Conservation (phyloP, 1,140 invertebrate species). For the Drosophila pallidifrons region DNA sequence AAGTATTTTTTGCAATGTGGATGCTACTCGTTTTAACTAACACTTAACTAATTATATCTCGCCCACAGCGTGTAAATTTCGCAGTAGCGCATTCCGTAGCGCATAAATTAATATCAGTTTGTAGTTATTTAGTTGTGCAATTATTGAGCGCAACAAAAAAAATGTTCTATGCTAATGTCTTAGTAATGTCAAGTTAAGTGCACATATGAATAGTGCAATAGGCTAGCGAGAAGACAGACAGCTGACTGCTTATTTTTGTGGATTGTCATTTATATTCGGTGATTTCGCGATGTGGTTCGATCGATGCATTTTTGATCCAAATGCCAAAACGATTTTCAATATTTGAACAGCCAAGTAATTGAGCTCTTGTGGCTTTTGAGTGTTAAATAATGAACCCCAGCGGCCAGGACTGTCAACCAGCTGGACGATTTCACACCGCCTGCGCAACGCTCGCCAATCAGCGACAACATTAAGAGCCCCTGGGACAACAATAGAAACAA, state of each 20-base stretch:
- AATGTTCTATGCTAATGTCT: not conserved
- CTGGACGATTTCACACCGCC: conserved; percentile 35
- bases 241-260: conserved; percentile 6
- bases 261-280: conserved; percentile 1
- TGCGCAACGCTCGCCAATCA: conserved; percentile 6
- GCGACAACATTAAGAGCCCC: not conserved
- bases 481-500: not conserved
- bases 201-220: conserved; percentile 31
- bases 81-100: conserved; percentile 14
- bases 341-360: conserved; percentile 34
- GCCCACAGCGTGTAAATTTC: conserved; percentile 24
- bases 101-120: conserved; percentile 30
- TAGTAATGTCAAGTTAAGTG: conserved; percentile 7
- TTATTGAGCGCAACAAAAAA: not conserved
- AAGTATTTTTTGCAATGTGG: not conserved
- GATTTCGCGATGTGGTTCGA: not conserved
- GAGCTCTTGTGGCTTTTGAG: not conserved
- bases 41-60: not conserved
- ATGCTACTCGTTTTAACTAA: not conserved
- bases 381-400: conserved; percentile 35
- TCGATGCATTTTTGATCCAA: conserved; percentile 42
- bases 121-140: conserved; percentile 6
- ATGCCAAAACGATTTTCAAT: conserved; percentile 36
- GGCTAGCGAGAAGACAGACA: conserved; percentile 30
- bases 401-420: conserved; percentile 26